phyloP scores from a whole-genome alignment of 2,888 invertebrate species.

The Stratiomys singularior region DNA sequence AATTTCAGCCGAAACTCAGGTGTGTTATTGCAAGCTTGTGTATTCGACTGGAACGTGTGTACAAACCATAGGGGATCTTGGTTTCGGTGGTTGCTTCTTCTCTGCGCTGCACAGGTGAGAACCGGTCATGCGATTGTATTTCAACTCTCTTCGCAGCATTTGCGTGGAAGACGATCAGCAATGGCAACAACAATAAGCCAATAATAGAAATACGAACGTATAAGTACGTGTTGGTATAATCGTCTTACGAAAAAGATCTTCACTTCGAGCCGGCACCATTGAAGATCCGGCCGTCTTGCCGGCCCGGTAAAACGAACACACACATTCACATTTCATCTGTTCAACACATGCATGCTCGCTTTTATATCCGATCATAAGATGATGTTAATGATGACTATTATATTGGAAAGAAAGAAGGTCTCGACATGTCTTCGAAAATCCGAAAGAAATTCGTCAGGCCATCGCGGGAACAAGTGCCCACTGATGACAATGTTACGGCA shows the following conservation, averaged over 20 bases:
- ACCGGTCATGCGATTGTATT: conserved; percentile 37
- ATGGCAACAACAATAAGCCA: not conserved
- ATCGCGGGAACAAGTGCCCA: conserved; percentile 6
- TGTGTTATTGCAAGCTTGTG: conserved; percentile 23
- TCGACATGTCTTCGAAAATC: conserved; percentile 9
- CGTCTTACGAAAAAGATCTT: not conserved
- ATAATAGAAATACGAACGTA: not conserved
- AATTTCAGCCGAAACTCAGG: not conserved
- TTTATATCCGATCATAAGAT: conserved; percentile 24
- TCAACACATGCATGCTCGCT: not conserved
- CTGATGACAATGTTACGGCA: conserved; percentile 15
- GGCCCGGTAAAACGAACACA: not conserved
- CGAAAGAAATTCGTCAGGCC: conserved; percentile 30
- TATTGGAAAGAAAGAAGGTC: conserved; percentile 15
- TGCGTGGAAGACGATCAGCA: not conserved
- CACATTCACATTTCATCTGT: no score
- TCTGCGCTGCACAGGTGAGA: conserved; percentile 23
- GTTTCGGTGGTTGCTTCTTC: conserved; percentile 12
- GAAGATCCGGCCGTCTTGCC: conserved; percentile 1
- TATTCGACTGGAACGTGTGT: conserved; percentile 30
- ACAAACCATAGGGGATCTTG: conserved; percentile 27
- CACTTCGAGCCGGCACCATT: conserved; percentile 5
- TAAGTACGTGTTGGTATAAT: not conserved
- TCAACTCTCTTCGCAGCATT: conserved; percentile 14
- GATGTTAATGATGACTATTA: conserved; percentile 11